Evolutionary conservation across 2,113 vertebrate genomes (phyloP), one percentile per base, ranked within the genome.

Genomic region (Bubo bubo): DNA sequence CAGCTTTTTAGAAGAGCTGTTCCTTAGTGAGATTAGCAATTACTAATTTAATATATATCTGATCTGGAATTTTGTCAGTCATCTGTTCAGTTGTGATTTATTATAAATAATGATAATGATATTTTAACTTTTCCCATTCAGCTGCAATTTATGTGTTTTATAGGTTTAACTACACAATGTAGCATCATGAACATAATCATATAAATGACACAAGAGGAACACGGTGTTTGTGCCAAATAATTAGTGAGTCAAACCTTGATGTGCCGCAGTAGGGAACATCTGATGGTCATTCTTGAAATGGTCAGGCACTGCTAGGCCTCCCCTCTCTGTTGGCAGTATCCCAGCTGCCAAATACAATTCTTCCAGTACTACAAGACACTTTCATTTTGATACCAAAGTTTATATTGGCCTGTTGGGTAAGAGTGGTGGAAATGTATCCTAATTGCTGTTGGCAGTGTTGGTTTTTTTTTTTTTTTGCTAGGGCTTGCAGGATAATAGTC

Each of bases 341-440:
- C 64, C 2, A 9, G 72, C 79, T 90, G 56, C 90, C 84, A 91
- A 90, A 86, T 75, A 63, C 30, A 35, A 9, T 91, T 64, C 27
- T 74, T 89, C 93, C 79, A 37, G 32, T 84, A 22, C 30, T 76
- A 49, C 23, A 59, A 66, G 18, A 52, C 50, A 14, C 10, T 67
- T 80, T 97, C 66, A 79, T 96, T 97, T 95, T 68, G 81, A 59
- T 86, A 77, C 34, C 18, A 30, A 43, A 59, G 18, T 72, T 90
- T 92, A 1, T 56, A 6, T 70, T 79, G n/a, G 10, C 32, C 60
- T 94, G 39, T 92, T 83, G 58, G 74, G 32, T 93, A 88, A 94
- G 60, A 86, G 47, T 47, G 39, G 9, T 74, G 26, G 90, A 89
- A 92, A 81, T 80, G 27, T 79, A 89, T 88, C 92, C 76, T 59